Evolutionary conservation across 2,888 invertebrate genomes (phyloP).

Genomic region (Euplagia quadripunctaria): DNA sequence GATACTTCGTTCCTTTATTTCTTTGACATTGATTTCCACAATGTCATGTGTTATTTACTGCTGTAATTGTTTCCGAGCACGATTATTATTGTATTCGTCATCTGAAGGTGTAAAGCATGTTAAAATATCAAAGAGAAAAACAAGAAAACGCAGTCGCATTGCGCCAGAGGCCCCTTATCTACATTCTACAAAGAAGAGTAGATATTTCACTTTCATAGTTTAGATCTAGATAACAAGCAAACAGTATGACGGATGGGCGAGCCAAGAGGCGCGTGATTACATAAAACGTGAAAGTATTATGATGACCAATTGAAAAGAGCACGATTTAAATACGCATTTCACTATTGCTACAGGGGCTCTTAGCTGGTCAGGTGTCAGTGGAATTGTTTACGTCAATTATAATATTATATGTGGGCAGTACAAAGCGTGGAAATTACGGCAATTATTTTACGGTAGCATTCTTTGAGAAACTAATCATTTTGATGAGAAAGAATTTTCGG

Average conservation of each 20-base stretch:
- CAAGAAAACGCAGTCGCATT: constrained; percentile 46
- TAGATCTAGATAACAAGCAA: constrained; percentile 75
- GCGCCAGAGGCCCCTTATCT: constrained; percentile 59
- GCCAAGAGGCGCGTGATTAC: constrained; percentile 76
- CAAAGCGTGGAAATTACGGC: constrained; percentile 30
- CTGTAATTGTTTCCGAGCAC: constrained; percentile 21
- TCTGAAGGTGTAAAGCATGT: constrained; percentile 30
- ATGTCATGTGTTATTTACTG: constrained; percentile 50
- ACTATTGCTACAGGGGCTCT: constrained; percentile 50
- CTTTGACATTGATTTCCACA: constrained; percentile 45
- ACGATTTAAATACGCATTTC: constrained; percentile 63
- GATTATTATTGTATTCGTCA: constrained; percentile 41
- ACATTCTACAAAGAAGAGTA: constrained; percentile 66
- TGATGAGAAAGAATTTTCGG: constrained; percentile 10
- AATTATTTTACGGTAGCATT: constrained; percentile 19
- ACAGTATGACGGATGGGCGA: constrained; percentile 76
- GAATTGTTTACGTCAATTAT: constrained; percentile 39
- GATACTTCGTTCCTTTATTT: constrained; percentile 60
- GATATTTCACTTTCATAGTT: constrained; percentile 75
- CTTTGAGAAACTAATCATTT: constrained; percentile 12
- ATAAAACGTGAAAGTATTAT: constrained; percentile 81
- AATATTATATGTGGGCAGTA: constrained; percentile 45
- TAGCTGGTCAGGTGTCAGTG: constrained; percentile 53
- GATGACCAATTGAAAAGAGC: constrained; percentile 74
- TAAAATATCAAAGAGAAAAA: constrained; percentile 49